Base-by-base conservation (phyloP, 2,113 vertebrate genomes). In the Platycercus adscitus region DNA sequence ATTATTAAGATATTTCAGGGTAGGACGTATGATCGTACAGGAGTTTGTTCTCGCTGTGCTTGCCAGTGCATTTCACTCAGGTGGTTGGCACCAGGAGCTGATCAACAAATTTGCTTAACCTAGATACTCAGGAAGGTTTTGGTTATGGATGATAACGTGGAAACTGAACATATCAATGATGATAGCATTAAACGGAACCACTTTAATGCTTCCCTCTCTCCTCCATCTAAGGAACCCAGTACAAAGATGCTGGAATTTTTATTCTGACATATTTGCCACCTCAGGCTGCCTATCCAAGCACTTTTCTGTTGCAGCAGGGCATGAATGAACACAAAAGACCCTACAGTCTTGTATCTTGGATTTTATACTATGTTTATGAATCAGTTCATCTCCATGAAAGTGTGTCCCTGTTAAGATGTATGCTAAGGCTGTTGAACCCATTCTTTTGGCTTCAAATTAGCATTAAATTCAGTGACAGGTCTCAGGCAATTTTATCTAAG, bases 71-170 rank as follows among this genome's bases (percentile, higher is more conserved):
- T 73, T 82, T 90, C 53, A 12, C 39, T 83, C 21, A 5, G 35
- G 15, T 60, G 33, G 63, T 71, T 49, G 26, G 50, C 39, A 46
- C 10, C 3, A 11, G 77, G 44, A 77, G 19, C 43, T 46, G 6
- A 53, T 21, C 16, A 70, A 31, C 5, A 37, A 9, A 55, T 50
- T 61, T 46, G 7, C 29, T 31, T 50, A 44, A 60, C 5, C 19
- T 33, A 41, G 26, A 9, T 35, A 9, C 2, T 75, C 6, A 6
- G 31, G 50, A 39, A 35, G 31, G 8, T 20, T 83, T 88, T 63
- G 39, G 20, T 61, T 39, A 26, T 3, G 13, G 64, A 31, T 2
- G 0, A 3, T 37, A 20, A 46, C 0, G 0, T 46, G 33, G 39
- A 64, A 69, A 28, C 49, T 63, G 58, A 64, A 47, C 11, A 14